A percentile compares a stretch with the other conserved stretches of the same genome.
phyloP scores from a whole-genome alignment of 1,140 invertebrate species.

The Bombus superbus region DNA sequence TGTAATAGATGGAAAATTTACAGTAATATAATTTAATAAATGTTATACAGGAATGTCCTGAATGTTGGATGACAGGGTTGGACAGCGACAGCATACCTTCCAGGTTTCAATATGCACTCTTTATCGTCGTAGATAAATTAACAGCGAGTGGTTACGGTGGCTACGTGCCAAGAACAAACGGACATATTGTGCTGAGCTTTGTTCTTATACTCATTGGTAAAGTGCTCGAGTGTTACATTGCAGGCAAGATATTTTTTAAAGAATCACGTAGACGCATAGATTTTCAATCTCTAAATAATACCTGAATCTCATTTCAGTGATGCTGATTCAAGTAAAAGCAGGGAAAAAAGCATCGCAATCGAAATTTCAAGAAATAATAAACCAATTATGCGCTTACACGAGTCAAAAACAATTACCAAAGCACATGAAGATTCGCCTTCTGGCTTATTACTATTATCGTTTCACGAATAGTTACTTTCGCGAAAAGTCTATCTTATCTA shows the following conservation, averaged over 20 bases:
- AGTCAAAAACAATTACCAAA: constrained; percentile 76
- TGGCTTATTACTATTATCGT: constrained; percentile 74
- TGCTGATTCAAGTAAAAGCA: constrained; percentile 72
- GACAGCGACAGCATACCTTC: constrained; percentile 41
- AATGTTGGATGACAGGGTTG: constrained; percentile 70
- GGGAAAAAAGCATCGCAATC: constrained; percentile 69
- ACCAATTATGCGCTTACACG: constrained; percentile 77
- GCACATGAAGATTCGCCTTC: constrained; percentile 75
- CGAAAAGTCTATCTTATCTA: constrained; percentile 72
- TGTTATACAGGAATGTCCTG: constrained; percentile 67
- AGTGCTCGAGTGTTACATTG: constrained; percentile 75
- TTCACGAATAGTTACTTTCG: constrained; percentile 77
- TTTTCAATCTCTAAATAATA: no score
- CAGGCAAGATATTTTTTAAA: constrained; percentile 59
- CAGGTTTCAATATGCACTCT: constrained; percentile 72
- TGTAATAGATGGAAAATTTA: not conserved
- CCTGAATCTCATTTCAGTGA: constrained; percentile 60
- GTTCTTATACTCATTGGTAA: constrained; percentile 75
- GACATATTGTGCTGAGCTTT: constrained; percentile 69
- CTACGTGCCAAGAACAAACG: constrained; percentile 59
- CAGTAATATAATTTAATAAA: not conserved
- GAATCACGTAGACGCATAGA: no score
- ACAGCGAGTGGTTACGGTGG: constrained; percentile 72
- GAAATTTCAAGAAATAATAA: constrained; percentile 77
- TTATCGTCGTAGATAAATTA: constrained; percentile 77